Base-by-base conservation (phyloP, 2,797 vertebrate species). In the Poecilia picta region DNA sequence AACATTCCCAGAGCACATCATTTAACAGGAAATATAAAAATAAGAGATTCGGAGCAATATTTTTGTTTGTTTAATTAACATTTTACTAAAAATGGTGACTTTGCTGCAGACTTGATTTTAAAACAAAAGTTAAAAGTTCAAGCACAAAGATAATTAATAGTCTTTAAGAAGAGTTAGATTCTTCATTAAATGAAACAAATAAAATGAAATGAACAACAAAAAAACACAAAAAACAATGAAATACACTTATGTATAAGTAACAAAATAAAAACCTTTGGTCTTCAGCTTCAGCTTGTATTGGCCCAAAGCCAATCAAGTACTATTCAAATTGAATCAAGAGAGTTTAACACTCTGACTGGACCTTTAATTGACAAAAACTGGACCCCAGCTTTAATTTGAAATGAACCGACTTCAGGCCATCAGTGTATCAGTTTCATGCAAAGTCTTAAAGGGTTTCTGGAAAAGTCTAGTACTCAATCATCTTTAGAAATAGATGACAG, bases 361-460 rank as follows among this genome's bases (percentile, higher is more conserved):
- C 66, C 23, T 13, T 13, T 43, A 41, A 70, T 7, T n/a, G 66
- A 25, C 20, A 7, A 71, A 68, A 71, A n/a, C 41, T 25, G 12
- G 2, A 15, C 68, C n/a, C 41, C 12, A 45, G 25, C 39, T 43
- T 13, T 25, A 68, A 68, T 41, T 41, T 68, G 39, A 41, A 68
- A 43, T 68, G 5, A 43, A 12, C 18, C 6, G 23, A 41, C 16
- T 76, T 71, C 76, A 80, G 41, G 20, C 49, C 72, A 77, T 80
- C 87, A 87, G 83, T 87, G 87, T 90, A 88, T 88, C 73, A 36
- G 80, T 90, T 88, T 91, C 84, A 89, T 86, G 87, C 88, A 39
- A 72, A 87, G 87, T 81, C 80, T 81, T 41, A 68, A 71, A 84
- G 72, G 80, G 85, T 66, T 89, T 85, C 81, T 39, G 39, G 72